Conservation (phyloP, 2,797 vertebrate genomes). For the Galagoides demidoff region DNA sequence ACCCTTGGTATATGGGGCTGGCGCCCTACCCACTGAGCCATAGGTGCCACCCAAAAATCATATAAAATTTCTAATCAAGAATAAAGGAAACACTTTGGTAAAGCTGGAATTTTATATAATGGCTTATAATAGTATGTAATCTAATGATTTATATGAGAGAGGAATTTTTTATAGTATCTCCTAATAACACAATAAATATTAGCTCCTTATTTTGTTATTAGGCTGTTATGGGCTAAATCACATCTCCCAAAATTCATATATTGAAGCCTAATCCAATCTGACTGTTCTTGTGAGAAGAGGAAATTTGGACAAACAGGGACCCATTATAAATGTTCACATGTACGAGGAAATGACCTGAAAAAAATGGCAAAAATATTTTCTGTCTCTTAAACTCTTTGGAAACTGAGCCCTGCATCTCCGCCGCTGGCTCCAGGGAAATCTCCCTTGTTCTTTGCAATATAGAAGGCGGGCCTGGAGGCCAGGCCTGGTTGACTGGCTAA, state of each 20-base stretch:
- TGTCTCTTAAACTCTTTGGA: no score
- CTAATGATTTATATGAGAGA: background rate
- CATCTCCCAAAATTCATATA: background rate
- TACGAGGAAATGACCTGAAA: background rate
- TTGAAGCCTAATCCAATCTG: background rate
- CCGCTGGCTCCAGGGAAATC: no score
- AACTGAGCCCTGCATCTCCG: no score
- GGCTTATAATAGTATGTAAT: background rate
- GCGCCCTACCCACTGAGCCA: no score
- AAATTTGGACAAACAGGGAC: background rate
- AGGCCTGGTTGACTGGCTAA: no score
- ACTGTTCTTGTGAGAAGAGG: background rate
- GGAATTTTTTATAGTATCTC: background rate
- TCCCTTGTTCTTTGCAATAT: no score
- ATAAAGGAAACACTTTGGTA: slow-evolving; percentile 14
- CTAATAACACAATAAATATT: background rate
- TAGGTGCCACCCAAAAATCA: background rate
- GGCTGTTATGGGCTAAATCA: background rate
- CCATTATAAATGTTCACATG: background rate
- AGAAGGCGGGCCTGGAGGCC: no score
- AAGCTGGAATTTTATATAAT: slow-evolving; percentile 1
- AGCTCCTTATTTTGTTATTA: slow-evolving; percentile 22
- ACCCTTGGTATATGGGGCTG: no score
- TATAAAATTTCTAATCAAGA: slow-evolving; percentile 18
- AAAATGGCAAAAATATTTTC: no score